Conservation (phyloP, 1,140 invertebrate species). For the Cataglyphis hispanica region DNA sequence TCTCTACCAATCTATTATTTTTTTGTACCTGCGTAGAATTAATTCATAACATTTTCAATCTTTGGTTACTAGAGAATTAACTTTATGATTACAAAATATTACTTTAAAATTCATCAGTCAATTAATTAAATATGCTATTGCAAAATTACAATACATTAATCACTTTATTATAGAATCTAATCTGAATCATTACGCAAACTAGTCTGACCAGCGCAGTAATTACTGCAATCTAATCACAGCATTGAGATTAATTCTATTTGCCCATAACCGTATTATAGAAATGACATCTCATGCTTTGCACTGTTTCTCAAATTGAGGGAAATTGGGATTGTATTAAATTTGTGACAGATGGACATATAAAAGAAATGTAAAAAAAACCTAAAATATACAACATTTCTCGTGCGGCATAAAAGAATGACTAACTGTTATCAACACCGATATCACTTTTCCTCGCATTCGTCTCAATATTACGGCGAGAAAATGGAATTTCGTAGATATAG, state of each 20-base stretch:
- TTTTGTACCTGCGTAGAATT: not conserved
- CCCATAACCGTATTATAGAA: not conserved
- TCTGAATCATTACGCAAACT: not conserved
- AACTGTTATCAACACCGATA: not conserved
- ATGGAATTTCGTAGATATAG: conserved; percentile 45
- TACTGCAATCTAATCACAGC: not conserved
- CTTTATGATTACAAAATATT: conserved; percentile 13
- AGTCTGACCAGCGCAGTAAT: not conserved
- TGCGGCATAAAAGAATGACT: conserved; percentile 27
- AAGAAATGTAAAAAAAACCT: not conserved
- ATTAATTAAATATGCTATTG: not conserved
- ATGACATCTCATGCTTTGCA: not conserved
- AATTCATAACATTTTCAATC: too few species aligned
- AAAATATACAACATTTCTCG: not conserved
- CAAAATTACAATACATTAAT: not conserved
- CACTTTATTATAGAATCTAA: not conserved
- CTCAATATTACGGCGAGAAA: not conserved
- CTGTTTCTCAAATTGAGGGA: not conserved
- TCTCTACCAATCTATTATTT: not conserved
- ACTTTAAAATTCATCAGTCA: not conserved
- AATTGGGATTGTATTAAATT: not conserved
- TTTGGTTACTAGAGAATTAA: not conserved
- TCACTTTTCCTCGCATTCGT: conserved; percentile 1
- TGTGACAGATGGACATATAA: not conserved
- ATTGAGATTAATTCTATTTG: conserved; percentile 11